Percentiles rank a stretch among this genome's conserved stretches.
Evolutionary conservation across 2,113 vertebrate genomes (phyloP).

Genomic region (Chaenocephalus aceratus): DNA sequence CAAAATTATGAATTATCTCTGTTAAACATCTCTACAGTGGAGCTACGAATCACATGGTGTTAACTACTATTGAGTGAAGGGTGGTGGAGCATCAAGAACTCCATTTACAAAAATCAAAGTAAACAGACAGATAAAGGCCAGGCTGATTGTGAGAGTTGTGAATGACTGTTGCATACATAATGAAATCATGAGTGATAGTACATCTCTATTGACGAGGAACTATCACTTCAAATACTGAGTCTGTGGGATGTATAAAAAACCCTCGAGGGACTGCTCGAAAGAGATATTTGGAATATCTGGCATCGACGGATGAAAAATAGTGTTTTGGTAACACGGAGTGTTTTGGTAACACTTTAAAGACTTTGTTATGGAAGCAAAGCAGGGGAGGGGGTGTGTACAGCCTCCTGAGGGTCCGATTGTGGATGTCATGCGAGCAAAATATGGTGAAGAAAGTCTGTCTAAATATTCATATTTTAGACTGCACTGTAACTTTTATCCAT

Average conservation of each 20-base stretch:
- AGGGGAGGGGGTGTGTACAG: no score
- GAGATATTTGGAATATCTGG: no score
- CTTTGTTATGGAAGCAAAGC: no score
- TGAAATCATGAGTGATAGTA: slow-evolving; percentile 50
- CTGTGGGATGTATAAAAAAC: slow-evolving; percentile 49
- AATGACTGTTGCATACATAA: slow-evolving; percentile 67
- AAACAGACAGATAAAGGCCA: slow-evolving; percentile 61
- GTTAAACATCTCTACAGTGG: slow-evolving; percentile 48
- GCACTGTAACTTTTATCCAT: no score
- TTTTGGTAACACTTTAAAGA: no score
- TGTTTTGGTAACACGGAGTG: no score
- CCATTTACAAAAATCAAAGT: slow-evolving; percentile 65
- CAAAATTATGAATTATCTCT: slow-evolving; percentile 51
- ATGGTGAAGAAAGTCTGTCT: no score
- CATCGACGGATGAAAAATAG: no score
- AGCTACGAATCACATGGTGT: slow-evolving; percentile 63
- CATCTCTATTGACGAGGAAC: slow-evolving; percentile 43
- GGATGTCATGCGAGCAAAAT: no score
- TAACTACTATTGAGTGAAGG: slow-evolving; percentile 60
- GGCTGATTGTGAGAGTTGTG: slow-evolving; percentile 62
- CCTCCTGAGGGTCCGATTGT: no score
- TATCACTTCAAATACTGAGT: slow-evolving; percentile 22
- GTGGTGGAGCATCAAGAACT: slow-evolving; percentile 58
- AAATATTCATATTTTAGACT: no score
- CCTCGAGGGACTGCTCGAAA: no score